Base-by-base conservation (phyloP, 2,113 vertebrate species). In the Ascaphus truei region DNA sequence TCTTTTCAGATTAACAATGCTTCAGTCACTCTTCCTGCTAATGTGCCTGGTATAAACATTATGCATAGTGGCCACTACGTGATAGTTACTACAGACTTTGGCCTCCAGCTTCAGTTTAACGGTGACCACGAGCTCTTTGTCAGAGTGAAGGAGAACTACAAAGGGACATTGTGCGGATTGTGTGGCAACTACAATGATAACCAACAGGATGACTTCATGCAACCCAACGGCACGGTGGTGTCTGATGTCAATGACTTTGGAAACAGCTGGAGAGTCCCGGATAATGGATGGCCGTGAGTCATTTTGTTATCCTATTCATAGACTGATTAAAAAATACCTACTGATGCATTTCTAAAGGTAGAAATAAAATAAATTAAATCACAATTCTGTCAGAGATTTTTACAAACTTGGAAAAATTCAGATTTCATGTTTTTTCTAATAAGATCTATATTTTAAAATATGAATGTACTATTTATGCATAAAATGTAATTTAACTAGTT, bases 1-100 rank as follows among this genome's bases (percentile, higher is more conserved):
- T 5, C 45, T 29, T 59, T 53, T 27, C 65, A 95, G 93, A 89
- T 94, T 48, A 91, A 94, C 77, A 76, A 76, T 0, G 56, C 87
- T 71, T 88, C 84, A 80, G n/a, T 13, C 30, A 79, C 68, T 43
- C 81, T 92, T 50, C 91, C 91, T 3, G 73, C 86, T 25, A 84
- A 23, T 8, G 65, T 86, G 18, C 47, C 23, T 13, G 59, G 50
- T 7, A 77, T 91, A 36, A 79, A 31, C 3, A 71, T 90, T 47
- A 69, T 31, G 4, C 62, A 64, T 16, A 82, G 82, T 47, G 74
- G 75, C 2, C 72, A 72, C 26, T 71, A 73, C 36, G 39, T 61
- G 7, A 26, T 71, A 7, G 15, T 59, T 12, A 8, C 60, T 61
- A 81, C 88, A 0, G 51, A 68, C 37, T 86, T 91, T 73, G 89